These are phyloP conservation scores for Ophion obscuratus DNA, from an alignment of 2,888 invertebrate species.

Conservation along the genomic window DNA sequence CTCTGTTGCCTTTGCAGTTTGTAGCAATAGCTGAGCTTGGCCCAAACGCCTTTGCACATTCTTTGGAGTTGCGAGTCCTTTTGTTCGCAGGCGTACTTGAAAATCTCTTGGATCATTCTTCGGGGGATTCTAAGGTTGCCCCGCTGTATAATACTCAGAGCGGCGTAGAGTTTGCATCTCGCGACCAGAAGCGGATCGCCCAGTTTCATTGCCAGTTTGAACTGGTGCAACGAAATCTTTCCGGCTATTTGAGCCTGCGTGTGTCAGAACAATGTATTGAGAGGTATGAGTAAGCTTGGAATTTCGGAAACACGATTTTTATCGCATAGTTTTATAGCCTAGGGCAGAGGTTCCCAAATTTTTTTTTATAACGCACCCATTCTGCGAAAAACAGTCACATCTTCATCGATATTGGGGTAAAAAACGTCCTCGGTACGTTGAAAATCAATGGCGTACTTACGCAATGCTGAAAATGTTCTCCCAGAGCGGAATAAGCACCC, in stretches of 20 bases:
- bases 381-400: too few relatives aligned
- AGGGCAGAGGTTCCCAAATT: too few relatives aligned
- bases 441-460: constrained; percentile 84
- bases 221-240: constrained; percentile 93
- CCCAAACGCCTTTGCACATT: constrained; percentile 96
- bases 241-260: constrained; percentile 94
- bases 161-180: constrained; percentile 94
- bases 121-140: constrained; percentile 88
- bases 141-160: constrained; percentile 94
- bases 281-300: constrained; percentile 40
- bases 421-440: neutral
- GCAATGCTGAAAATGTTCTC: constrained; percentile 92
- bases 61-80: constrained; percentile 88
- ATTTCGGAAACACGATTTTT: constrained; percentile 12
- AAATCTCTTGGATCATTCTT: constrained; percentile 87
- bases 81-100: constrained; percentile 83
- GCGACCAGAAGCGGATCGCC: constrained; percentile 93
- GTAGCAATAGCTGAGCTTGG: constrained; percentile 89
- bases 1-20: constrained; percentile 72
- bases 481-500: constrained; percentile 97
- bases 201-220: constrained; percentile 91
- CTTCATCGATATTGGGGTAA: neutral
- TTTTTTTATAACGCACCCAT: too few relatives aligned
- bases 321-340: too few relatives aligned
- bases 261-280: constrained; percentile 45